These are phyloP conservation scores for Lasiommata megera DNA, from an alignment of 2,888 invertebrate species.

Conservation along the genomic window DNA sequence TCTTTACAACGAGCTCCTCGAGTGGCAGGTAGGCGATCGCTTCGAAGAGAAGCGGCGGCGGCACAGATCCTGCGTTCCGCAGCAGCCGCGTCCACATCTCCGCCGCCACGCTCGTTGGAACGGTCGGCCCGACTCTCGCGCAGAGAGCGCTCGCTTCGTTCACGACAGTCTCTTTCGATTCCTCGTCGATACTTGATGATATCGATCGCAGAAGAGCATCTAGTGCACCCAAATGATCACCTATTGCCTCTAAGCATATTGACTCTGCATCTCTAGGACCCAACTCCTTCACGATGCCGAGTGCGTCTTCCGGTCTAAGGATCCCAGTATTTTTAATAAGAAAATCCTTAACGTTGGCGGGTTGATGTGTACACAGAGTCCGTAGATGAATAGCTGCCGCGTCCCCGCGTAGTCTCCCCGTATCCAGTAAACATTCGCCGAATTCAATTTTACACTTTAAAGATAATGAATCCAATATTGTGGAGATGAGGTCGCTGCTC, in stretches of 20 bases:
- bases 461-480: conserved; percentile 39
- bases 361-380: conserved; percentile 50
- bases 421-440: conserved; percentile 49
- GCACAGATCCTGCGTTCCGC: conserved; percentile 42
- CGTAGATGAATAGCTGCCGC: conserved; percentile 55
- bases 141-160: conserved; percentile 55
- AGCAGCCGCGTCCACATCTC: conserved; percentile 56
- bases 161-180: conserved; percentile 37
- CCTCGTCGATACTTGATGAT: conserved; percentile 34
- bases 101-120: conserved; percentile 45
- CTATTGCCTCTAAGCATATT: conserved; percentile 62
- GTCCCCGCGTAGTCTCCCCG: conserved; percentile 50
- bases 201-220: conserved; percentile 52
- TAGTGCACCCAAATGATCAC: conserved; percentile 63
- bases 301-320: conserved; percentile 66
- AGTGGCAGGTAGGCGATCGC: conserved; percentile 58
- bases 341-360: conserved; percentile 51
- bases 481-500: conserved; percentile 38
- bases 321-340: conserved; percentile 53
- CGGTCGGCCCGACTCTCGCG: conserved; percentile 50
- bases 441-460: conserved; percentile 48
- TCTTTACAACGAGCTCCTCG: conserved; percentile 45
- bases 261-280: conserved; percentile 60
- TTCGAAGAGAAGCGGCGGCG: conserved; percentile 55
- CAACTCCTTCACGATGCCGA: conserved; percentile 51